phyloP scores from a whole-genome alignment of 2,888 invertebrate genomes.

The Dromius quadrimaculatus region DNA sequence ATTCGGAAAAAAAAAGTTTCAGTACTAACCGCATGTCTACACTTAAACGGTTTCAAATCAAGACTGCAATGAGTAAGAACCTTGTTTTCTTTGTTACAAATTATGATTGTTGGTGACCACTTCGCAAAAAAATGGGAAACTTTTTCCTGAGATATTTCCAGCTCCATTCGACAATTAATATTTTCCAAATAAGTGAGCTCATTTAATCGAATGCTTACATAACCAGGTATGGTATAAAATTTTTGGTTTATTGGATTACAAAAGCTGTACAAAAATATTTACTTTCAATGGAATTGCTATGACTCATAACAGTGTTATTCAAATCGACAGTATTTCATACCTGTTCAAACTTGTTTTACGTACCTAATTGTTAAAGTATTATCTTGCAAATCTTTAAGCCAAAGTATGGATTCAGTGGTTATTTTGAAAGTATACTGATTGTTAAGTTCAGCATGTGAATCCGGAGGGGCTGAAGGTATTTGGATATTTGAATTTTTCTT shows the following conservation, averaged over 20 bases:
- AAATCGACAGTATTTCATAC: not conserved
- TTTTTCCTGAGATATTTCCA: slow-evolving; percentile 3
- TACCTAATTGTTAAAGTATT: slow-evolving; percentile 6
- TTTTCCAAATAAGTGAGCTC: slow-evolving; percentile 7
- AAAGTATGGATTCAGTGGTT: slow-evolving; percentile 4
- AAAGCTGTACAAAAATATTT: slow-evolving; percentile 4
- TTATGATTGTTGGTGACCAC: slow-evolving; percentile 6
- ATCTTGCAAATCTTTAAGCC: slow-evolving; percentile 5
- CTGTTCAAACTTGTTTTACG: slow-evolving; percentile 16
- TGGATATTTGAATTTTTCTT: not conserved
- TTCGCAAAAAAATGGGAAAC: not conserved
- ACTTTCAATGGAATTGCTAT: not conserved
- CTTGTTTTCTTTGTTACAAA: not conserved
- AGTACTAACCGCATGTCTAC: not conserved
- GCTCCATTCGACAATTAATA: slow-evolving; percentile 5
- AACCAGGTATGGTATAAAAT: slow-evolving; percentile 17
- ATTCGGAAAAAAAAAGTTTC: not conserved
- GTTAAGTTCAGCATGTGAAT: slow-evolving; percentile 1
- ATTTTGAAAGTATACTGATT: slow-evolving; percentile 26
- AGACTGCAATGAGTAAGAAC: slow-evolving; percentile 1
- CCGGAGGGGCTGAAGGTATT: not conserved
- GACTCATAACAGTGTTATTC: slow-evolving; percentile 7
- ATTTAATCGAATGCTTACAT: not conserved
- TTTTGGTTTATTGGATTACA: slow-evolving; percentile 10
- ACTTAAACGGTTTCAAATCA: slow-evolving; percentile 4